Percentiles rank a stretch among this genome's conserved stretches.
Evolutionary conservation across 2,797 vertebrate genomes (phyloP).

Genomic region (Uromys caudimaculatus): DNA sequence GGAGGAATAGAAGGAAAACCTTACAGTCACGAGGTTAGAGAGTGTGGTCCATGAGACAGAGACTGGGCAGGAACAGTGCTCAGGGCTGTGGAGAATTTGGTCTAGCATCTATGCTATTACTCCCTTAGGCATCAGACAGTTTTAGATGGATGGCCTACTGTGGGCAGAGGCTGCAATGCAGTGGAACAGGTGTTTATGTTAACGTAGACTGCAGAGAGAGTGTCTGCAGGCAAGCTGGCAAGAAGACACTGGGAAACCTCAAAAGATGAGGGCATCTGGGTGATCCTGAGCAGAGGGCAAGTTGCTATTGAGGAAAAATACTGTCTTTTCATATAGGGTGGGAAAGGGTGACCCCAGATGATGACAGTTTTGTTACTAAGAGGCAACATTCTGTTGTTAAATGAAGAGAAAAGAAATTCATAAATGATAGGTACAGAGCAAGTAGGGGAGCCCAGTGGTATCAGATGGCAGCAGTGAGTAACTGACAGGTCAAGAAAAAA

Average conservation of each 20-base stretch:
- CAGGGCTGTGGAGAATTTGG: background rate
- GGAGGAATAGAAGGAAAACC: background rate
- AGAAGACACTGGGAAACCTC: background rate
- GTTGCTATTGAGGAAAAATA: background rate
- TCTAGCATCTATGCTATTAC: background rate
- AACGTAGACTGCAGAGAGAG: background rate
- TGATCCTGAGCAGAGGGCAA: background rate
- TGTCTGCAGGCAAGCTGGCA: background rate
- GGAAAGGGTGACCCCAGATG: background rate
- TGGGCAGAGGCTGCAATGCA: background rate
- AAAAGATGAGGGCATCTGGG: background rate
- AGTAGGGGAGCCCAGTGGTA: background rate
- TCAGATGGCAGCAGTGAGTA: background rate
- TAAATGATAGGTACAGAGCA: background rate
- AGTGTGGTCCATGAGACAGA: background rate
- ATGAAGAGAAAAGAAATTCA: background rate
- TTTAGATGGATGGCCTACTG: background rate
- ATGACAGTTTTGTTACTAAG: background rate
- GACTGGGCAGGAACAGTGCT: background rate
- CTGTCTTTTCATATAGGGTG: background rate
- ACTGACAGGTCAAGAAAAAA: slow-evolving; percentile 7
- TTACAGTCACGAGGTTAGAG: background rate
- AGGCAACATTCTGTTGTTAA: background rate
- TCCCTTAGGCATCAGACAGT: background rate
- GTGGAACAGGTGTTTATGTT: background rate